Base-by-base conservation (phyloP, 2,113 vertebrate species). In the Thamnaconus septentrionalis region DNA sequence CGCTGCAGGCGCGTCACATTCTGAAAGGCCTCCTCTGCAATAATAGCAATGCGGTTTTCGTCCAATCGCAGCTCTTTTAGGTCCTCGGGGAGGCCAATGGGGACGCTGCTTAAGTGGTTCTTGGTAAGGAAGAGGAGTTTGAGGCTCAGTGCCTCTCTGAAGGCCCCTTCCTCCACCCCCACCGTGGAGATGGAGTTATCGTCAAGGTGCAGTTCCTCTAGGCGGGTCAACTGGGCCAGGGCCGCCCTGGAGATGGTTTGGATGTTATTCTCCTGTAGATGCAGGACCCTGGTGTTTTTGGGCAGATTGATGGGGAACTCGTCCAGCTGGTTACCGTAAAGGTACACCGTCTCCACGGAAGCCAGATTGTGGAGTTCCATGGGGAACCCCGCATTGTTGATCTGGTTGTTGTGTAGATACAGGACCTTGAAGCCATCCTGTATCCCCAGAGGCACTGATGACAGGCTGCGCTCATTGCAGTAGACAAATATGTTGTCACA, bases 391-490 rank as follows among this genome's bases (percentile, higher is more conserved):
- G 97, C 97, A 87, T 98, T 98, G 93, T 98, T 98, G 90, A 99
- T 99, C 96, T 97, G 95, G 95, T 99, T 99, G 91, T 99, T 98
- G 76, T 99, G 97, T 85, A 98, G 95, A 92, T 92, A 98, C 89
- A 99, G 96, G 59, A 96, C 92, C 72, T 92, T 98, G 89, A 93
- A 94, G 88, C 96, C 96, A 91, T 98, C 96, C 55, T 94, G 91
- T 78, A 98, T 95, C 80, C 96, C 96, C 91, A 96, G 93, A 95
- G 97, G 97, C 94, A 99, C 97, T 90, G 97, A 98, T 82, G 96
- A 98, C 94, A 99, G 92, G 90, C 94, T 95, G 90, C 97, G 93
- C 73, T 99, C 97, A 0, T 99, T 99, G 91, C 97, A 99, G 91
- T 99, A 98, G 90, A 99, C 94, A 88, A 94, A 98, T 60, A 85